Evolutionary conservation across 2,113 vertebrate species (phyloP).

Genomic region (Lycocorax pyrrhopterus): DNA sequence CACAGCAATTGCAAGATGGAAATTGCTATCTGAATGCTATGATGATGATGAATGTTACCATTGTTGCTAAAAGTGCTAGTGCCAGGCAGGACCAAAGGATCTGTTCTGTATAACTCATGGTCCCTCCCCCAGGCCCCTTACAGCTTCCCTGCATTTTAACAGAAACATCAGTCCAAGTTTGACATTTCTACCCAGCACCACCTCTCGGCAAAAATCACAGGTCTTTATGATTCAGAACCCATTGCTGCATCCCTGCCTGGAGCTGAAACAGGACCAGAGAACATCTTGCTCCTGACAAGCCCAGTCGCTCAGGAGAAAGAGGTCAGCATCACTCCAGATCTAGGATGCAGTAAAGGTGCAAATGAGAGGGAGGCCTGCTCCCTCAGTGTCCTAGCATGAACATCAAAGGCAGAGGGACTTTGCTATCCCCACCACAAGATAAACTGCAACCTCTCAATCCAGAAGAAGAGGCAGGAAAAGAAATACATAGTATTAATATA

Average conservation of each 20-base stretch:
- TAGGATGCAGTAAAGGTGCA: background rate
- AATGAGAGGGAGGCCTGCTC: background rate
- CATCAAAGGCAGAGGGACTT: background rate
- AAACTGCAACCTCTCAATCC: background rate
- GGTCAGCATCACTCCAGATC: background rate
- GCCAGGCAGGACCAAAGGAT: slow-evolving; percentile 21
- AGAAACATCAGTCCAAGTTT: background rate
- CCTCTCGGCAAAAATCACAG: background rate
- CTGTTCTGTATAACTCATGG: background rate
- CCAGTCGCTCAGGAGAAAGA: background rate
- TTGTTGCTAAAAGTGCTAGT: slow-evolving; percentile 14
- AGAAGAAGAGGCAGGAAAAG: background rate
- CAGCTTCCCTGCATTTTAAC: background rate
- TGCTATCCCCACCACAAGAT: background rate
- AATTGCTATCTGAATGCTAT: slow-evolving; percentile 37
- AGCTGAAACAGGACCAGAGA: background rate
- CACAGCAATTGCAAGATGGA: slow-evolving; percentile 25
- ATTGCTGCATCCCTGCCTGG: background rate
- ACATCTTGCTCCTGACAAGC: background rate
- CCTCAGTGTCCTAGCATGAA: background rate
- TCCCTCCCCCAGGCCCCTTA: background rate
- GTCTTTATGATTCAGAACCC: background rate
- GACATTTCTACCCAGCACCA: background rate
- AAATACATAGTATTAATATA: background rate
- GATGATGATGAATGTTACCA: slow-evolving; percentile 55